Evolutionary conservation across 2,888 invertebrate species (phyloP), one percentile per base, ranked within the genome.

Genomic region (Eilema caniola): DNA sequence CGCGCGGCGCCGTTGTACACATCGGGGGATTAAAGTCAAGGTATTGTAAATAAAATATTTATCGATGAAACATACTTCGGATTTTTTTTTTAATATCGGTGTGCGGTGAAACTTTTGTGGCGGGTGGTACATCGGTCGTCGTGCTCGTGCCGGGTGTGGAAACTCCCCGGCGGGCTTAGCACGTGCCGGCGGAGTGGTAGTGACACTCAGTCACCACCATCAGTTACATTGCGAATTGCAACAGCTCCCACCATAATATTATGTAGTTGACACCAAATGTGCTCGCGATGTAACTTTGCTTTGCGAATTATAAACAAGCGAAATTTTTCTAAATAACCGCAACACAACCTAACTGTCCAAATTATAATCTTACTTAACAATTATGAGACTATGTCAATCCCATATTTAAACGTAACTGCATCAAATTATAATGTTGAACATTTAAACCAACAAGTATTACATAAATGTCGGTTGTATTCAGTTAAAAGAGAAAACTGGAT

Each of bases 211-310:
- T 75, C 74, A 78, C 75, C 80, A 73, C 74, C 83, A 76, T 79
- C 82, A 78, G 83, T 81, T 87, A 86, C 88, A 87, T 73, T 81
- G 89, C 90, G 90, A 89, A 89, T 89, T 89, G 86, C 88, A 90
- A 86, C 87, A 89, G 82, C 84, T 77, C 75, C 81, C 82, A 77
- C 81, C 83, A 82, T 86, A 85, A 79, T 83, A 81, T 82, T 70
- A 76, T 80, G 67, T 71, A 75, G 73, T 75, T 70, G 37, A 81
- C 79, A 81, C 74, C 75, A 75, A 81, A 83, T 80, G 79, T 78
- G 80, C 86, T 86, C 82, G 87, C 83, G 80, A 80, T 80, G 73
- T 78, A 76, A 75, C 78, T 66, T 69, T 85, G 89, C 89, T 88
- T 80, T 85, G 89, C 89, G 89, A 89, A 87, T 82, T 86, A 80